Base-by-base conservation (phyloP, 2,888 invertebrate genomes). In the Lysandra coridon region DNA sequence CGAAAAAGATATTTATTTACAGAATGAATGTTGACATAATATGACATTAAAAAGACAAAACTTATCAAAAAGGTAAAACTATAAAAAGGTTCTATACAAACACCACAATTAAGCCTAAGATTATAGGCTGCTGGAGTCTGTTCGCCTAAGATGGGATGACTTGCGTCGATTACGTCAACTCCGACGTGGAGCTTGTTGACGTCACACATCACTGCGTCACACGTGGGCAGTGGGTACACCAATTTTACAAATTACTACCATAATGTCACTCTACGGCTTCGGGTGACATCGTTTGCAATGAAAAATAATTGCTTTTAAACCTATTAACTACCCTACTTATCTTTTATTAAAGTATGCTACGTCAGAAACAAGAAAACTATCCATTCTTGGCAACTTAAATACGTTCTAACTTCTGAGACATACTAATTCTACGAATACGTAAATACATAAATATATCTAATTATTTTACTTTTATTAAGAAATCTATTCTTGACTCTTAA, bases 281-380 rank as follows among this genome's bases (percentile, higher is more conserved):
- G 14, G 33, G 69, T 69, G 69, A 69, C 69, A 69, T 69, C 69
- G 69, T 37, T 69, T 69, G 69, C 69, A 37, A 69, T 69, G 69
- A 69, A 69, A 33, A 69, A 69, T 69, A 37, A 69, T 69, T 69
- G 69, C 69, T 69, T 69, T 69, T 1, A 69, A 37, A 33, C 14
- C 33, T 37, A 69, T 78, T 78, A 73, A 69, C 78, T 81, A 62
- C 79, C 62, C 30, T 64, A 64, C 2, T 64, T 30, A 12, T 30
- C 10, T 64, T 64, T 64, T 23, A 7, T 64, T 30, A 30, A 30
- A 1, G 64, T 64, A 7, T 64, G 3, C 30, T 23, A 30, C 0
- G 30, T 3, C 7, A 30, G 3, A 64, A 10, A 62, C n/a, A 10
- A 23, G 23, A 30, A 64, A 64, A 64, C 23, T 12, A 23, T 2